These are phyloP conservation scores for Mesocricetus auratus DNA, from an alignment of 2,113 vertebrate genomes.

Conservation along the genomic window DNA sequence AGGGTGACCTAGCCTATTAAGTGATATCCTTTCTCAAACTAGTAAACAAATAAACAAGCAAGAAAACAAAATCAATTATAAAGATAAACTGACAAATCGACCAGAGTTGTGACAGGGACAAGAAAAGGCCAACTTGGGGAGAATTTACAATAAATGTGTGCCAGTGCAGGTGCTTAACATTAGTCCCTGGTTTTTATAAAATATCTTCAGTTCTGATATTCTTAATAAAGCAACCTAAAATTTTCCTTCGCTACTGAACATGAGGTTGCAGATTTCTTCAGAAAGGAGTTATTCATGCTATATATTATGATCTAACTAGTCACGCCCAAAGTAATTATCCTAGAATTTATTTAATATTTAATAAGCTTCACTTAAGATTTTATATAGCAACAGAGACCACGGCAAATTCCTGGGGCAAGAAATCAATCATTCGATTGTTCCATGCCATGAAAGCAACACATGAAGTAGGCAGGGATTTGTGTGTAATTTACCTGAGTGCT, in stretches of 20 bases:
- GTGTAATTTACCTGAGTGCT: neutral
- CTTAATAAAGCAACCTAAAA: neutral
- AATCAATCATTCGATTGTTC: neutral
- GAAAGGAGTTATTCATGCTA: neutral
- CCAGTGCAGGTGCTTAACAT: neutral
- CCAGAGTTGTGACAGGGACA: rapidly evolving
- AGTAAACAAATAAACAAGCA: neutral
- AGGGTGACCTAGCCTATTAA: rapidly evolving
- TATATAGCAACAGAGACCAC: neutral
- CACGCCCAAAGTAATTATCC: neutral
- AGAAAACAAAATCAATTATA: neutral
- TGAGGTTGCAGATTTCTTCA: neutral
- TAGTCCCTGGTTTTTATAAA: neutral
- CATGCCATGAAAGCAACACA: neutral
- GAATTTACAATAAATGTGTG: neutral
- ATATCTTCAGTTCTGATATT: neutral
- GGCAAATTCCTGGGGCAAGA: neutral
- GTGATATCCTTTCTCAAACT: neutral
- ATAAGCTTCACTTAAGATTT: neutral
- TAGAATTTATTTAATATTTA: neutral
- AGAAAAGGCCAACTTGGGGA: neutral
- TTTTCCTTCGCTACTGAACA: neutral
- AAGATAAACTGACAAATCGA: neutral
- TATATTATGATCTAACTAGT: neutral
- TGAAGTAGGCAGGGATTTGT: neutral